A percentile compares a stretch with the other conserved stretches of the same genome.
Evolutionary conservation across 1,140 invertebrate genomes (phyloP).

Genomic region (Aphaenogaster ashmeadi): DNA sequence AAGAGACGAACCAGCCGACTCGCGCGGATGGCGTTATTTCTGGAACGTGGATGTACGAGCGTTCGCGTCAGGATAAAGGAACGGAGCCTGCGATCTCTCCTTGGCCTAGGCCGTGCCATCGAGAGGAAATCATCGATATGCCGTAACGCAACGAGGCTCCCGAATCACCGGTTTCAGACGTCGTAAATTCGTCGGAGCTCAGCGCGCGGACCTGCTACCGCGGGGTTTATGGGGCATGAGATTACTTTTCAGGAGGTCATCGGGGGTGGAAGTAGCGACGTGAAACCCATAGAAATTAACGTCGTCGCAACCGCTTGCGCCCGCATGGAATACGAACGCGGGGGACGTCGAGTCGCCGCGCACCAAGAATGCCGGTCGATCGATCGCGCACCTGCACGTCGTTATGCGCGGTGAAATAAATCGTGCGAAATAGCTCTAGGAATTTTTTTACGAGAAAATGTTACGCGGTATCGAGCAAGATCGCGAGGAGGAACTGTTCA

Average conservation of each 20-base stretch:
- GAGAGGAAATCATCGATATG: slow-evolving; percentile 58
- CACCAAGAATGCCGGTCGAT: slow-evolving; percentile 38
- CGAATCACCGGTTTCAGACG: slow-evolving; percentile 73
- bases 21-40: slow-evolving; percentile 70
- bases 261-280: slow-evolving; percentile 54
- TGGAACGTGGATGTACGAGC: slow-evolving; percentile 52
- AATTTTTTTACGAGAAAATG: neutral
- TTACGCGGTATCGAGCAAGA: neutral
- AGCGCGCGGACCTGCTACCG: slow-evolving; percentile 67
- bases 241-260: slow-evolving; percentile 78
- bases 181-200: slow-evolving; percentile 75
- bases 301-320: slow-evolving; percentile 13
- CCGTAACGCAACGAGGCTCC: slow-evolving; percentile 68
- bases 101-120: neutral
- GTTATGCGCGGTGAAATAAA: slow-evolving; percentile 58
- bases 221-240: slow-evolving; percentile 78
- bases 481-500: neutral
- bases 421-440: slow-evolving; percentile 12
- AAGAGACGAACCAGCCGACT: slow-evolving; percentile 63
- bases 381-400: slow-evolving; percentile 55
- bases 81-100: slow-evolving; percentile 8
- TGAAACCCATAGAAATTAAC: slow-evolving; percentile 58
- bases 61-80: slow-evolving; percentile 40
- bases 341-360: slow-evolving; percentile 7
- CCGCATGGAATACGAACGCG: slow-evolving; percentile 54